A percentile compares a stretch with the other conserved stretches of the same genome.
Evolutionary conservation across 2,888 invertebrate species (phyloP).

Genomic region (Phortica okadai): DNA sequence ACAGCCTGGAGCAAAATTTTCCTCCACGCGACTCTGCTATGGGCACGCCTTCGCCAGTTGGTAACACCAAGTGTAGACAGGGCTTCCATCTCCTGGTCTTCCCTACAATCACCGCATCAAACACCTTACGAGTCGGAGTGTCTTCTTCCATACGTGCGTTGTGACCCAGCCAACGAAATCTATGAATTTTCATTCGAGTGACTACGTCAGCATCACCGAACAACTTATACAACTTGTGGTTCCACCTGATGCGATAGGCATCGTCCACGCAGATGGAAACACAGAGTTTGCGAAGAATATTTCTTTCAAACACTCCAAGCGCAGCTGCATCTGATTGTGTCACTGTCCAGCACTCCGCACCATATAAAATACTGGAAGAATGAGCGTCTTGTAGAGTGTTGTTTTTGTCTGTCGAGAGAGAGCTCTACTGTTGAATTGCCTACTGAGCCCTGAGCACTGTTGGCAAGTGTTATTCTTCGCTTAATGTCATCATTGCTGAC

Average conservation of each 20-base stretch:
- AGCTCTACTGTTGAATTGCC: not conserved
- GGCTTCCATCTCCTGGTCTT: too few relatives aligned
- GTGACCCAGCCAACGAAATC: too few relatives aligned
- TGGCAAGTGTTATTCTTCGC: too few relatives aligned
- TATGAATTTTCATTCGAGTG: conserved; percentile 3
- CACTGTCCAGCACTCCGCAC: not conserved
- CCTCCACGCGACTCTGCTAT: too few relatives aligned
- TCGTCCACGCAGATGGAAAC: conserved; percentile 17
- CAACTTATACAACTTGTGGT: conserved; percentile 33
- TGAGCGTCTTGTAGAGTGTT: not conserved
- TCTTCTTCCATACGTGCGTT: too few relatives aligned
- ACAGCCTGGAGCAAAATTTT: too few relatives aligned
- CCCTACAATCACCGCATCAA: too few relatives aligned
- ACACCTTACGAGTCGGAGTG: too few relatives aligned
- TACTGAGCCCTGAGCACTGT: not conserved
- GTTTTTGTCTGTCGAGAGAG: conserved; percentile 10
- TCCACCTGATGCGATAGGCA: conserved; percentile 21
- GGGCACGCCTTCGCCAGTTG: too few relatives aligned
- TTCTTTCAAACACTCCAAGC: conserved; percentile 11
- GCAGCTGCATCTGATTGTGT: not conserved
- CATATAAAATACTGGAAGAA: conserved; percentile 24
- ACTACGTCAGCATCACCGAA: conserved; percentile 33
- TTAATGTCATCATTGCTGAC: too few relatives aligned
- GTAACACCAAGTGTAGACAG: too few relatives aligned
- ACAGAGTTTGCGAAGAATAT: conserved; percentile 35